Conservation (phyloP, 2,797 vertebrate genomes). For the Gallinago nigripennis region DNA sequence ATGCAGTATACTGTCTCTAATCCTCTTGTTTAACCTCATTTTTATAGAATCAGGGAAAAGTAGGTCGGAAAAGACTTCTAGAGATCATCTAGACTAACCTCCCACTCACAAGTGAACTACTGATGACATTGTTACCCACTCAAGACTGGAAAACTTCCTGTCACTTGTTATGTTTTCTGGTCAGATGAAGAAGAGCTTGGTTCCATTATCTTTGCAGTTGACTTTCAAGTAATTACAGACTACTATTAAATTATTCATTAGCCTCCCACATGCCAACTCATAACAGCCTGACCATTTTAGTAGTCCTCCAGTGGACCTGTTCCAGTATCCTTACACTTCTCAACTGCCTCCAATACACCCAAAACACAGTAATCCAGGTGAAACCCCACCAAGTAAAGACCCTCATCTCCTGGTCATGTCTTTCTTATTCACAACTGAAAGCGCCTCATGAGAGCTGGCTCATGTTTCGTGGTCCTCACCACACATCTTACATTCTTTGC, state of each 20-base stretch:
- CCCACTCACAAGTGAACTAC: accelerated
- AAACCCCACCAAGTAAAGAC: background rate
- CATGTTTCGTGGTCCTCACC: background rate
- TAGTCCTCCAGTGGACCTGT: background rate
- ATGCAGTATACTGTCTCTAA: background rate
- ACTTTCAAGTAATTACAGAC: background rate
- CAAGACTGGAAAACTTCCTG: background rate
- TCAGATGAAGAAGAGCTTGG: background rate
- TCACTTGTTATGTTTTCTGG: background rate
- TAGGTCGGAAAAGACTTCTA: background rate
- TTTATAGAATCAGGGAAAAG: background rate
- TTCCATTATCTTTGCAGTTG: background rate
- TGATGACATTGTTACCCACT: background rate
- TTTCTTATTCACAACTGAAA: background rate
- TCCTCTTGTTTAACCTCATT: background rate
- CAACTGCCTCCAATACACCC: background rate
- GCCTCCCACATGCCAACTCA: background rate
- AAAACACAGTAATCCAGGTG: background rate
- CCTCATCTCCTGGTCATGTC: background rate
- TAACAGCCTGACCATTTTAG: background rate
- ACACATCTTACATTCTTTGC: background rate
- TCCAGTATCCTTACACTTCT: background rate
- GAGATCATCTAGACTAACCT: background rate
- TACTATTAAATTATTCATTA: background rate
- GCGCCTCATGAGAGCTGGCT: accelerated